Base-by-base conservation (phyloP, 1,140 invertebrate species). In the Musca domestica region DNA sequence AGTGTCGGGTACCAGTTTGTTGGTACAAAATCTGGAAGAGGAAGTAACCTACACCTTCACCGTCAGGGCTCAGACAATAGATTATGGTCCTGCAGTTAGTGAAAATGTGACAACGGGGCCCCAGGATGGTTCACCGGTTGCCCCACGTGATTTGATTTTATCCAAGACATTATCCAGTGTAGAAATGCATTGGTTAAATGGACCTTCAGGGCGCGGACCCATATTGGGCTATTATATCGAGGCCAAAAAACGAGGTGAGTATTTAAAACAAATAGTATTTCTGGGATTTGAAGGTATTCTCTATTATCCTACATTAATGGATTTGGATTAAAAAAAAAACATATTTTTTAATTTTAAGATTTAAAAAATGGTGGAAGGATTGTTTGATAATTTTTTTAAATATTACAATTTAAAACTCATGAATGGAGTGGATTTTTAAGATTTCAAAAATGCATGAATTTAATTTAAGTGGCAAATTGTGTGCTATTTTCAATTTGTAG, bases 151-250 rank as follows among this genome's bases (percentile, higher is more conserved):
- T 74, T 86, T 97, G 3, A 85, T 81, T 17, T 78, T 97, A 3
- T 85, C 86, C 12, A 92, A 92, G 82, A 93, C 92, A 20, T 87
- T 91, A n/a, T 92, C 92, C 3, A 91, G 89, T 74, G 89, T 98
- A 41, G 90, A 91, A 73, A 84, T 98, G 71, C 87, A 89, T 63
- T 98, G 96, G 96, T 84, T 87, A 41, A 97, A 97, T 83, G 91
- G 92, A 19, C 86, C 89, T 49, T 90, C 90, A n/a, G 94, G 93
- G 2, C 88, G 89, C 73, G 92, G 90, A 0, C 91, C 92, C 9
- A 91, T 98, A 70, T 83, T 93, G 15, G 95, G 96, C 0, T 98
- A 98, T 83, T 92, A 97, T 61, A 91, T 99, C 67, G 96, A 98
- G 85, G 92, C 90, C 9, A 88, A 90, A 74, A 87, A 92, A 74